A percentile compares a stretch with the other conserved stretches of the same genome.
phyloP scores from a whole-genome alignment of 2,113 vertebrate genomes.

The Macroglossus sobrinus region DNA sequence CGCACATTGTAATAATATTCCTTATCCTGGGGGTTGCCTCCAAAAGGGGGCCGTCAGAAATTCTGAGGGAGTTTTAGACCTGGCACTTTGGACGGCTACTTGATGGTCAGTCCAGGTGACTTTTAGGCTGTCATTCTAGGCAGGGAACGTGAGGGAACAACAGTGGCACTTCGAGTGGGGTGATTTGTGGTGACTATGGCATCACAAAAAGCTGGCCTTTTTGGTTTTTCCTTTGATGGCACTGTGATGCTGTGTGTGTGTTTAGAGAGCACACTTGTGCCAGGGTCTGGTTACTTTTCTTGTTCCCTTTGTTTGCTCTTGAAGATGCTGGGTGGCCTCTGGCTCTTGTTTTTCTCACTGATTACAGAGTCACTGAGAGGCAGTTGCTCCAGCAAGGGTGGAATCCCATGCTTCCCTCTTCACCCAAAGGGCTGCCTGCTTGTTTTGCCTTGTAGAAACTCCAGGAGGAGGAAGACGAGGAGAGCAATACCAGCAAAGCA shows the following conservation, averaged over 20 bases:
- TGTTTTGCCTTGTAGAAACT: constrained; percentile 61
- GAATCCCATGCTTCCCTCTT: background rate
- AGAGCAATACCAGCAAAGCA: background rate
- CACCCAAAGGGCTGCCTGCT: background rate
- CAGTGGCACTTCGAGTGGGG: fast-evolving
- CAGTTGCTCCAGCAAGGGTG: background rate
- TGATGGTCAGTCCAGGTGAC: background rate
- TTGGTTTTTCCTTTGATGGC: background rate
- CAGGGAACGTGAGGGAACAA: background rate
- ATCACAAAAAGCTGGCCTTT: background rate
- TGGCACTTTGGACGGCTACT: background rate
- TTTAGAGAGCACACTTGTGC: background rate
- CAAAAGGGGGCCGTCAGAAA: background rate
- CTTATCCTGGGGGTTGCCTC: background rate
- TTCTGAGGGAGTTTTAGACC: no score
- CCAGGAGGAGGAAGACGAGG: background rate
- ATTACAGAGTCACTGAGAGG: background rate
- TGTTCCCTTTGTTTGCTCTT: background rate
- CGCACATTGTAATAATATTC: background rate
- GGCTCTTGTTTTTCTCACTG: background rate
- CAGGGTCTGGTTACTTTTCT: background rate
- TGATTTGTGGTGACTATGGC: background rate
- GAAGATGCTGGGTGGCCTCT: background rate
- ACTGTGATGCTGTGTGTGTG: background rate
- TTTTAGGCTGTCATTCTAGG: background rate